Evolutionary conservation across 64 coral and sea anemone genomes (phyloP), one percentile per base, ranked within the genome.

Genomic region (Montipora sp.): DNA sequence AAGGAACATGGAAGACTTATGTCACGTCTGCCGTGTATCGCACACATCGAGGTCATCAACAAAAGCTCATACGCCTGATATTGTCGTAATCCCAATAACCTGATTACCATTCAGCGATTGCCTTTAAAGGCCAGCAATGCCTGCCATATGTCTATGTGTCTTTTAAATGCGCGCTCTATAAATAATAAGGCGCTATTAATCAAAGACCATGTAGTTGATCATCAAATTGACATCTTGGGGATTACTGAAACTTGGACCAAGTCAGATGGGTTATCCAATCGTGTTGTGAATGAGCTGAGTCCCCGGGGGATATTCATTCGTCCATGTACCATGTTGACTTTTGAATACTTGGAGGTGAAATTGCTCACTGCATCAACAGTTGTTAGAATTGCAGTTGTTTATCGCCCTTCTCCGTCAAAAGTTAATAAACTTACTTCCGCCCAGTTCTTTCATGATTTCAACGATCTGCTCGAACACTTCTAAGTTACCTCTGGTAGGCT

Each of bases 311-410:
- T 83, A 83, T 73, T 59, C 60, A 73, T 91, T 91, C 78, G 83
- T 83, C 43, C 79, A 91, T 75, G 60, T 91, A 68, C 90, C 90
- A 27, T 27, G 27, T 27, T 27, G 27, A 27, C 27, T 23, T 90
- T 90, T 78, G 88, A 90, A 79, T 55, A 78, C 44, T 46, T 90
- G 8, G 75, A 79, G 47, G 74, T 90, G 11, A 7, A 78, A 57
- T 60, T 79, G 88, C 88, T 63, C 8, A 59, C 88, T 60, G 49
- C 73, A 67, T 59, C 83, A 67, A 70, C 83, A 61, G 53, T 61
- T 86, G 83, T 86, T 63, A 86, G 89, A 80, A 80, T 90, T 90
- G 60, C 78, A 48, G 89, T 90, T 63, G 59, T 90, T 74, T 61
- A 55, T 55, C 51, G 51, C 51, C 10, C 51, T 55, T 3, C 3